Base-by-base conservation (phyloP, 2,113 vertebrate species). In the Struthio camelus region DNA sequence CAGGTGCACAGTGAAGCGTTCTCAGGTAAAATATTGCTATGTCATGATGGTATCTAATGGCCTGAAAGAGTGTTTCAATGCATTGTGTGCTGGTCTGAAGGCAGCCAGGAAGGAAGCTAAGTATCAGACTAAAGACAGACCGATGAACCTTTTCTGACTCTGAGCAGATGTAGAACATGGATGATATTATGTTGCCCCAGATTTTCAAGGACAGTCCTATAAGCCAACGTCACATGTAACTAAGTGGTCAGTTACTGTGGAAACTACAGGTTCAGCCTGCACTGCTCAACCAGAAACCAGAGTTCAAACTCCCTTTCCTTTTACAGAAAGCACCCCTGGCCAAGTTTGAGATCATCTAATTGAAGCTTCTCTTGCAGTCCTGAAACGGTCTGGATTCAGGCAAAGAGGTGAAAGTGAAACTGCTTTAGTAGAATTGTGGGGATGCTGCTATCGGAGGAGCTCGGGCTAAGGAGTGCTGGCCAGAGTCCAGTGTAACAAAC, bases 31-130 rank as follows among this genome's bases (percentile, higher is more conserved):
- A 42, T 25, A 23, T 36, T 58, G 24, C 42, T n/a, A 28, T n/a
- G 18, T 66, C 16, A 22, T 10, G 25, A 14, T 56, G 42, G 18
- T 58, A 80, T 56, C 58, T 53, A 11, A 59, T 82, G 61, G 5
- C 24, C 9, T 70, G 22, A 18, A 85, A 85, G 48, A 48, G 46
- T 36, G 54, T 36, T 34, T 76, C 61, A 14, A 44, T 85, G 30
- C 10, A 5, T 48, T 80, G 24, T 38, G 25, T 62, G 20, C 71
- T 71, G 67, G 27, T 70, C 70, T 91, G 73, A 87, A 81, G 61
- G 42, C 58, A 58, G 2, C 36, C 17, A 25, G 38, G 87, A 94
- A 90, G 54, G 50, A 86, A 95, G 48, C 32, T 88, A 72, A 93
- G 70, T 10, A 75, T 90, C 65, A 88, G 46, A 53, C 34, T 83